These are phyloP conservation scores for Nomada ruficornis DNA, from an alignment of 2,888 invertebrate species.

Conservation along the genomic window DNA sequence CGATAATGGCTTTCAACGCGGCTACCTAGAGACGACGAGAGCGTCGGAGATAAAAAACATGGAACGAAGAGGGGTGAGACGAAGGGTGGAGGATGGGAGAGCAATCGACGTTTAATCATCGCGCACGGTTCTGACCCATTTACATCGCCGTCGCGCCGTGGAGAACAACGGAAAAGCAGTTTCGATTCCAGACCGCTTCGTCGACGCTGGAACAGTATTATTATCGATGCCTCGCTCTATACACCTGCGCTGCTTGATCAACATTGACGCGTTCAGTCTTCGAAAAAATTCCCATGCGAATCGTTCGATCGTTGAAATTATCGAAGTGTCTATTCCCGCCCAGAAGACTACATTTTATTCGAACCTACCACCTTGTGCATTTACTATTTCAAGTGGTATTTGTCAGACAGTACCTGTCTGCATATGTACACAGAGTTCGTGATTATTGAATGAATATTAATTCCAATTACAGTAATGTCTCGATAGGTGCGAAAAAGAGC, in stretches of 20 bases:
- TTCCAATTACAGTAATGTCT: no score
- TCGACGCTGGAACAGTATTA: slow-evolving; percentile 19
- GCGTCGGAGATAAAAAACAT: background rate
- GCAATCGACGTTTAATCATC: slow-evolving; percentile 57
- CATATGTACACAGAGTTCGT: no score
- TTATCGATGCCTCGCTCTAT: slow-evolving; percentile 31
- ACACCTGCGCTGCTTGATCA: slow-evolving; percentile 18
- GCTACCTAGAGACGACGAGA: background rate
- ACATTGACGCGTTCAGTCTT: slow-evolving; percentile 11
- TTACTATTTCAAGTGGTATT: no score
- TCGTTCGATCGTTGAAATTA: no score
- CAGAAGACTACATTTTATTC: no score
- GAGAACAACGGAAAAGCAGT: slow-evolving; percentile 45
- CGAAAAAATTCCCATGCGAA: slow-evolving; percentile 2
- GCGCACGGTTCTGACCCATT: slow-evolving; percentile 46
- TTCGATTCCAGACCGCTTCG: slow-evolving; percentile 30
- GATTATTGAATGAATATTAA: no score
- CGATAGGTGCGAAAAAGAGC: no score
- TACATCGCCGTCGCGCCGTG: slow-evolving; percentile 25
- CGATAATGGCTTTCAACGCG: slow-evolving; percentile 46
- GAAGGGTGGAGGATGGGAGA: background rate
- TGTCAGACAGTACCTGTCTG: no score
- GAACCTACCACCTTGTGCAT: no score
- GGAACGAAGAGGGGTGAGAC: background rate
- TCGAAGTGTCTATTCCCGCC: no score